Evolutionary conservation across 2,797 vertebrate species (phyloP).

Genomic region (Lycodopsis pacificus): DNA sequence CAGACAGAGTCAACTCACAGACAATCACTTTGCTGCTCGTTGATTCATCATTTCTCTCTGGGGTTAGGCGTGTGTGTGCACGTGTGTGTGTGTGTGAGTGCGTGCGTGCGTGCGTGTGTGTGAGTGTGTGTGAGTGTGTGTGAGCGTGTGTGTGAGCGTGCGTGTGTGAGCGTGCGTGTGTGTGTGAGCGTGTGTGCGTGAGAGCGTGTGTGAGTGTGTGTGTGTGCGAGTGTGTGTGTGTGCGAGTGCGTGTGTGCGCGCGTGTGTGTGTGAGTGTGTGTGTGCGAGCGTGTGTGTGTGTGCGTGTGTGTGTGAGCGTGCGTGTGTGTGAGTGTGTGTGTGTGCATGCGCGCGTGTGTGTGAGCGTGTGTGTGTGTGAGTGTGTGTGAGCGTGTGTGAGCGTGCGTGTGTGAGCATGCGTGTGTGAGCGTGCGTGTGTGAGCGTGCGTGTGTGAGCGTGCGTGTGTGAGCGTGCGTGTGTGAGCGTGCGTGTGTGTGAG

Average conservation of each 20-base stretch:
- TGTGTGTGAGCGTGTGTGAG: too few species aligned
- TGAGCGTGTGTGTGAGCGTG: not conserved
- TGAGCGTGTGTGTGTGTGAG: constrained; percentile 24
- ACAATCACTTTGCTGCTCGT: not conserved
- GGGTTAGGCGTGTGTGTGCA: not conserved
- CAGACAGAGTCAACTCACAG: too few species aligned
- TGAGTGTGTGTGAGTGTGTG: constrained; percentile 23
- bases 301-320: constrained; percentile 24
- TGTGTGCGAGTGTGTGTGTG: constrained; percentile 19
- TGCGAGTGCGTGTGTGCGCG: not conserved
- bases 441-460: not conserved
- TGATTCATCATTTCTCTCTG: too few species aligned
- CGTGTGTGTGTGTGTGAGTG: constrained; percentile 26
- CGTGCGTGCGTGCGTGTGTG: too few species aligned
- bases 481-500: constrained; percentile 19
- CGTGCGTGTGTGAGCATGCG: not conserved
- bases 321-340: constrained; percentile 18
- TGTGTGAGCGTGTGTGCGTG: not conserved
- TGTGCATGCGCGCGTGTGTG: not conserved
- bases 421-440: constrained; percentile 27
- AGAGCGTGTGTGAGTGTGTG: too few species aligned
- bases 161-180: constrained; percentile 23
- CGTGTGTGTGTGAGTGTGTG: constrained; percentile 23
- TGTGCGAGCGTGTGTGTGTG: too few species aligned
- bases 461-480: constrained; percentile 22